Evolutionary conservation across 2,888 invertebrate species (phyloP).

Genomic region (Aquatica leii): DNA sequence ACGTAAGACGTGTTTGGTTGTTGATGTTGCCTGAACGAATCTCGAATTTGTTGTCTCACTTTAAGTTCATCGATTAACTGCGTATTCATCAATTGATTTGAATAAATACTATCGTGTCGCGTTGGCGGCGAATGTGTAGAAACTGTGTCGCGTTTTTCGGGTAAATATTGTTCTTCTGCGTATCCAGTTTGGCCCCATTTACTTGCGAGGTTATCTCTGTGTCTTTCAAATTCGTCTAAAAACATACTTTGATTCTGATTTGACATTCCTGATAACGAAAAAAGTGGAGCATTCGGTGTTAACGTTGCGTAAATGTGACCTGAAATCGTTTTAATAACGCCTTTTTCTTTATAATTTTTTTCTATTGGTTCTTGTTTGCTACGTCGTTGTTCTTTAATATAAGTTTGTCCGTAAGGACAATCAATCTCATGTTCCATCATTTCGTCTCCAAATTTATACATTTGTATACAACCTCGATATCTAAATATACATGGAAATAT

Average conservation of each 20-base stretch:
- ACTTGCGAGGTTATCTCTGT: conserved; percentile 35
- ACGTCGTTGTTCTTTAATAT: conserved; percentile 14
- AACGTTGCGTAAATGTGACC: conserved; percentile 53
- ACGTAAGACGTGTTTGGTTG: too few relatives aligned
- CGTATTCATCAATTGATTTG: too few relatives aligned
- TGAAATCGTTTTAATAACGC: conserved; percentile 54
- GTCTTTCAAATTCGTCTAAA: conserved; percentile 32
- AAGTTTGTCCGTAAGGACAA: conserved; percentile 47
- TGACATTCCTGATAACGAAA: conserved; percentile 1
- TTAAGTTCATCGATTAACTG: conserved; percentile 5
- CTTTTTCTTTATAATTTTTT: conserved; percentile 41
- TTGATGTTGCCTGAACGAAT: neutral
- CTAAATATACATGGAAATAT: conserved; percentile 54
- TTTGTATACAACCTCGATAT: conserved; percentile 44
- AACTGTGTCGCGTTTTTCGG: neutral
- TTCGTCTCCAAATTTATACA: conserved; percentile 49
- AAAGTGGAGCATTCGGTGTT: conserved; percentile 41
- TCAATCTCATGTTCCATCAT: conserved; percentile 51
- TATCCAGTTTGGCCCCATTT: conserved; percentile 24
- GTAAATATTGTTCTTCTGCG: neutral
- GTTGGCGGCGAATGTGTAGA: too few relatives aligned
- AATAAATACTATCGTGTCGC: too few relatives aligned
- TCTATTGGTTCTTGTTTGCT: conserved; percentile 8
- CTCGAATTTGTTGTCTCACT: neutral
- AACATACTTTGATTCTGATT: conserved; percentile 29